Base-by-base conservation (phyloP, 2,888 invertebrate genomes). In the Amblyjoppa proteus region DNA sequence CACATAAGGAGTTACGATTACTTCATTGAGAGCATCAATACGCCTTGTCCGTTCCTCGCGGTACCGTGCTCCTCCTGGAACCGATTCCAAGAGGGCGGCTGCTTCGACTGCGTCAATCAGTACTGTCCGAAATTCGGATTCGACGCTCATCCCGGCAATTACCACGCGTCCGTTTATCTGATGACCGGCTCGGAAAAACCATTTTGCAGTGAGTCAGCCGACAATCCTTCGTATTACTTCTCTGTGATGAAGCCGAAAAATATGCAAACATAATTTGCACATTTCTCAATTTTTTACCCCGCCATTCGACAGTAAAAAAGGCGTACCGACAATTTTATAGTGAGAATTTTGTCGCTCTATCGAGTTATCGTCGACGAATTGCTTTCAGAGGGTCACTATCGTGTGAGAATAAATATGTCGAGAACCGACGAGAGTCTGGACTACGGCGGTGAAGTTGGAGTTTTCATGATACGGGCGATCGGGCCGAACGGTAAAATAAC, bases 1-100 rank as follows among this genome's bases (percentile, higher is more conserved):
- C 99, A 99, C 92, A 96, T 98, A 82, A 95, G 98, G 74, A 97
- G 98, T 86, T 96, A 97, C 92, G 96, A 97, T 89, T 97, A 96
- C 91, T 98, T 97, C 92, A 96, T 96, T 0, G 98, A 98, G 94
- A 98, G 97, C 88, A 96, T 99, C 71, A 96, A 96, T 86, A 95
- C 96, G 0, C 94, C 95, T 16, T 98, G 98, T 90, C 96, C 97
- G 0, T 98, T 97, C 92, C 94, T 96, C 91, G 97, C 96, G 0
- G 96, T 97, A 79, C 96, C 97, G 79, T 99, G 99, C 92, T 95
- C 96, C 20, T 97, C 97, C 28, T 97, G 96, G 94, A 97, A 97
- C 91, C 96, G 96, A 68, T 97, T 97, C 91, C 94, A 95, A 85
- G 96, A 95, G 71, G 97, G 97, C 4, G 95, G 96, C 88, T 97